Evolutionary conservation across 2,113 vertebrate genomes (phyloP), one percentile per base, ranked within the genome.

Genomic region (Plestiodon gilberti): DNA sequence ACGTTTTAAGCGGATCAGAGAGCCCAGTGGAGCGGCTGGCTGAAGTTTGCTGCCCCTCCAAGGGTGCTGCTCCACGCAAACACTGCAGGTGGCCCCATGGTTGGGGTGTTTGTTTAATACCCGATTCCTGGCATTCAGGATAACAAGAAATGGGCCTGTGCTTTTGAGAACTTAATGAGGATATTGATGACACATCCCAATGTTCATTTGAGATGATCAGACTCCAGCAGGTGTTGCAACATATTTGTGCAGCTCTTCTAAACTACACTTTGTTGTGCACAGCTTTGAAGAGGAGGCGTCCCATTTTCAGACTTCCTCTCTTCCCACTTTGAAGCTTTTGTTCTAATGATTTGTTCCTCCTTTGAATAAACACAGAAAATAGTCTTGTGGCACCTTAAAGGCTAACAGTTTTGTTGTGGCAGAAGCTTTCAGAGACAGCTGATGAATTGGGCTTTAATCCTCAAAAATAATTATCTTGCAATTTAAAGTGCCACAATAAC

Each of bases 251-350:
- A 69, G 4, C 20, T 73, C 30, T 71, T n/a, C 43, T 25, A 70
- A 71, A 14, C 55, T 62, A 28, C 11, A 20, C 28, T 61, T 71
- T 73, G 18, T 71, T 73, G 57, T 80, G 40, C 40, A 38, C 6
- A 73, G 4, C 55, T 80, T 33, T 80, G 84, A 80, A 73, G 35
- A 33, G 1, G 18, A 79, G 64, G 28, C 28, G n/a, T 59, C 73
- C 14, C 55, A 20, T 48, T 59, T 78, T 70, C 75, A 78, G 69
- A 64, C 74, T 67, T 81, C 48, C 74, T 81, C 78, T 86, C 40
- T 65, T 48, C 43, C 55, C 25, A 25, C 3, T 52, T 81, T 57
- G 55, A 35, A 43, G 57, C 55, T 77, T 81, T 81, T 73, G 78
- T 86, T 81, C 85, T 81, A 7, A 40, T 64, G 48, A 74, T 73